A percentile compares a stretch with the other conserved stretches of the same genome.
These are phyloP conservation scores for Polydrusus pterygomalis DNA, from an alignment of 2,888 invertebrate species.

Conservation along the genomic window DNA sequence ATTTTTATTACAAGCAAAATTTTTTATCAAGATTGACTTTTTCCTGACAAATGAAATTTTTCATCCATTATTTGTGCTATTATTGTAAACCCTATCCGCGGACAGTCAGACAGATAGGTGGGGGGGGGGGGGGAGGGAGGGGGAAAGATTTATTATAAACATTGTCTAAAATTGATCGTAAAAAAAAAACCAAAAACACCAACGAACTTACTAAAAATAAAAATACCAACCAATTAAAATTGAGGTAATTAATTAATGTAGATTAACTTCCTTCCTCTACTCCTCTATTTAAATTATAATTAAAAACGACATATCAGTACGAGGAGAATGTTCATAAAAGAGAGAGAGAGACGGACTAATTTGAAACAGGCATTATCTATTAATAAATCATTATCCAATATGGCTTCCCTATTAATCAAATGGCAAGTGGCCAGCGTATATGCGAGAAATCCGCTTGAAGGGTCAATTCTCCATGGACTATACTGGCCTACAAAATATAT, in stretches of 20 bases:
- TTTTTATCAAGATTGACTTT: no score
- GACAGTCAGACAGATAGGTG: no score
- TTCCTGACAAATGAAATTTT: no score
- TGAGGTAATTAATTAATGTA: background rate
- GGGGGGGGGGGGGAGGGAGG: no score
- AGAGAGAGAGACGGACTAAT: constrained; percentile 22
- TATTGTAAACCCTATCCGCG: no score
- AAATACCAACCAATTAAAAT: no score
- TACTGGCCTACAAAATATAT: constrained; percentile 5
- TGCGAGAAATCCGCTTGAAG: constrained; percentile 23
- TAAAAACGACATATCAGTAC: constrained; percentile 9
- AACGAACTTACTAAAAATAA: no score
- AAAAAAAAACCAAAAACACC: background rate
- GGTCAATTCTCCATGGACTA: constrained; percentile 17
- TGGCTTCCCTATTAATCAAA: constrained; percentile 37
- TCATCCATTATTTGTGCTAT: no score
- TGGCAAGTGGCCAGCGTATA: constrained; percentile 29
- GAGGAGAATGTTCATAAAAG: constrained; percentile 13
- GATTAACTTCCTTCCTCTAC: background rate
- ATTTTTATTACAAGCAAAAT: no score
- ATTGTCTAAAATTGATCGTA: no score
- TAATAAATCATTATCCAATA: constrained; percentile 42
- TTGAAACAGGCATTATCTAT: constrained; percentile 24
- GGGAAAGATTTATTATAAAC: no score
- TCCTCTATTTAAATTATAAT: background rate